Base-by-base conservation (phyloP, 2,113 vertebrate genomes). In the Notechis scutatus region DNA sequence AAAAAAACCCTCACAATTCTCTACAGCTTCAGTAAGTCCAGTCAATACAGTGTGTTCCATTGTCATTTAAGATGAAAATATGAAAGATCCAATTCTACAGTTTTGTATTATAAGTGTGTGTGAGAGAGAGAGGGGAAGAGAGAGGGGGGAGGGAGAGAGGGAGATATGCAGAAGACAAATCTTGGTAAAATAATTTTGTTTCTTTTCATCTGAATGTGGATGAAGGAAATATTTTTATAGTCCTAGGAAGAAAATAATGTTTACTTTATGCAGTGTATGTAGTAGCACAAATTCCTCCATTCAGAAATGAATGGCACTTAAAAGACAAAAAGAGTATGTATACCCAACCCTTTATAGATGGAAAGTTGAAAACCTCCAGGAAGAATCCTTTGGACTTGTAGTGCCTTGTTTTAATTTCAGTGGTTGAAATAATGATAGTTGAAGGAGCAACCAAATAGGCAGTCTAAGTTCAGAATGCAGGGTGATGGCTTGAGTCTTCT, bases 381-480 rank as follows among this genome's bases (percentile, higher is more conserved):
- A 93, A 93, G 86, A 90, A 50, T 87, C 45, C n/a, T 85, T 85
- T 23, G 52, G 89, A 45, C 56, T 87, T 86, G 85, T 87, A 91
- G 39, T 57, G 81, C 26, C 93, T 94, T 96, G 88, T 95, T 97
- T 96, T 96, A 97, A 97, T 97, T 96, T 96, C 91, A 95, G 95
- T 94, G 96, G 95, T 94, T 97, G 94, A 93, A 97, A 95, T 98
- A 96, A 97, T 92, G 96, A 96, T 95, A 95, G 94, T 14, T 91
- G 96, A 91, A 96, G 94, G 95, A 96, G 91, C 95, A 96, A 93
- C 92, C 88, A 96, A 96, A 96, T 95, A 92, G 96, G 93, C 96
- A 96, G 93, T 96, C 93, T 92, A 92, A 90, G 91, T 61, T 95
- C 95, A 95, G 92, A 92, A 95, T 96, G 94, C 88, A 93, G 96